Evolutionary conservation across 2,888 invertebrate genomes (phyloP).

Genomic region (Pseudanteris insignis): DNA sequence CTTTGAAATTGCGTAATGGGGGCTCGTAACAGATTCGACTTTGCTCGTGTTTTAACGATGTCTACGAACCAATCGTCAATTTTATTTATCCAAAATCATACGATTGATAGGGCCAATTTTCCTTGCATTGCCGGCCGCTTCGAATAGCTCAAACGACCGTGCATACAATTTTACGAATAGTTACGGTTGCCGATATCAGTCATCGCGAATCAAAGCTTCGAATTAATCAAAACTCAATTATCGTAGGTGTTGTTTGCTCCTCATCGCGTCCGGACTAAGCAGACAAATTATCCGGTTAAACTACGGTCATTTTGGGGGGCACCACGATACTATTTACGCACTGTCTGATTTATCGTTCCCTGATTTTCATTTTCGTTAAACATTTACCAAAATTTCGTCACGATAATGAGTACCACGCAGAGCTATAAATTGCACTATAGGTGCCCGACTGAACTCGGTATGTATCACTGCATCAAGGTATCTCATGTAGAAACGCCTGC

Average conservation of each 20-base stretch:
- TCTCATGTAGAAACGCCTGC: too few species aligned
- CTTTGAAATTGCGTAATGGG: conserved; percentile 18
- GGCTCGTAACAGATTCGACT: conserved; percentile 10
- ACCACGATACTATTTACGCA: conserved; percentile 12
- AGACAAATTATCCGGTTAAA: conserved; percentile 21
- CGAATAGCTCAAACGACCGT: too few species aligned
- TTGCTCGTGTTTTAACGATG: neutral
- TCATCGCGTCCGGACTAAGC: conserved; percentile 7
- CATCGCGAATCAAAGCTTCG: conserved; percentile 3
- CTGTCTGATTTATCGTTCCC: conserved; percentile 15
- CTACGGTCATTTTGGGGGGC: conserved; percentile 17
- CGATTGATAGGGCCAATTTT: too few species aligned
- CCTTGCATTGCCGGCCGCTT: too few species aligned
- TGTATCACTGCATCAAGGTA: conserved; percentile 22
- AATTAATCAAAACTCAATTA: conserved; percentile 28
- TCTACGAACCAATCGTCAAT: neutral
- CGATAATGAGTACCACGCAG: conserved; percentile 5
- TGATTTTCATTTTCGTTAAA: conserved; percentile 13
- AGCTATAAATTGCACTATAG: too few species aligned
- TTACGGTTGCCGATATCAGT: conserved; percentile 3
- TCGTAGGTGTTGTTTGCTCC: conserved; percentile 8
- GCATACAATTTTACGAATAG: neutral
- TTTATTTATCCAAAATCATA: neutral
- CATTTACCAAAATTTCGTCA: conserved; percentile 6
- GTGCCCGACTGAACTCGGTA: conserved; percentile 10